A percentile compares a stretch with the other conserved stretches of the same genome.
phyloP scores from a whole-genome alignment of 2,113 vertebrate species.

The Mugil cephalus region DNA sequence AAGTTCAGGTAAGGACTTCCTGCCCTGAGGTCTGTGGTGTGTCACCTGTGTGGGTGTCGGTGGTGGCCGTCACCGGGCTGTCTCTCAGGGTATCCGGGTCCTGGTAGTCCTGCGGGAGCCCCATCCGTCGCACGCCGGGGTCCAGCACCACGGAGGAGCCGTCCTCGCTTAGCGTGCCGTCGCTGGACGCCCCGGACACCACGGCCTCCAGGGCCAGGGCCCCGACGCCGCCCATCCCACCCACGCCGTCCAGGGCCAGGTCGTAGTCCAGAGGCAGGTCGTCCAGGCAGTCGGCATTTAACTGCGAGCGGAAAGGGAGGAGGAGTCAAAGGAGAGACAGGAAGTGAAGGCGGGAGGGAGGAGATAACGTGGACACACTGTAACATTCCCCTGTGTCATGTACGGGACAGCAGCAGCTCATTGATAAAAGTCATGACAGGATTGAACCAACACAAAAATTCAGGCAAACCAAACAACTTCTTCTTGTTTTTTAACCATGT shows the following conservation, averaged over 20 bases:
- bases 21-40: not conserved
- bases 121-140: conserved; percentile 72
- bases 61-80: conserved; percentile 70
- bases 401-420: too few relatives aligned
- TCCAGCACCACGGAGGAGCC: conserved; percentile 73
- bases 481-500: too few relatives aligned
- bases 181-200: conserved; percentile 75
- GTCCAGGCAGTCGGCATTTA: conserved; percentile 81
- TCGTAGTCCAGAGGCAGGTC: conserved; percentile 80
- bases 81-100: conserved; percentile 73
- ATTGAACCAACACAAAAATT: too few relatives aligned
- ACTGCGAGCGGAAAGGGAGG: conserved; percentile 50
- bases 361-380: too few relatives aligned
- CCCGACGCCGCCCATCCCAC: conserved; percentile 45
- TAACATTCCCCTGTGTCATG: too few relatives aligned
- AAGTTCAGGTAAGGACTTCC: too few relatives aligned
- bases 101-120: conserved; percentile 79
- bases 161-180: conserved; percentile 73
- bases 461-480: too few relatives aligned
- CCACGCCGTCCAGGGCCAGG: conserved; percentile 59
- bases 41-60: conserved; percentile 72
- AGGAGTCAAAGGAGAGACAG: not conserved
- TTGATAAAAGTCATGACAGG: too few relatives aligned
- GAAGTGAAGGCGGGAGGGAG: too few relatives aligned
- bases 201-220: conserved; percentile 73